Conservation (phyloP, 2,113 vertebrate species). For the Oncorhynchus nerka region DNA sequence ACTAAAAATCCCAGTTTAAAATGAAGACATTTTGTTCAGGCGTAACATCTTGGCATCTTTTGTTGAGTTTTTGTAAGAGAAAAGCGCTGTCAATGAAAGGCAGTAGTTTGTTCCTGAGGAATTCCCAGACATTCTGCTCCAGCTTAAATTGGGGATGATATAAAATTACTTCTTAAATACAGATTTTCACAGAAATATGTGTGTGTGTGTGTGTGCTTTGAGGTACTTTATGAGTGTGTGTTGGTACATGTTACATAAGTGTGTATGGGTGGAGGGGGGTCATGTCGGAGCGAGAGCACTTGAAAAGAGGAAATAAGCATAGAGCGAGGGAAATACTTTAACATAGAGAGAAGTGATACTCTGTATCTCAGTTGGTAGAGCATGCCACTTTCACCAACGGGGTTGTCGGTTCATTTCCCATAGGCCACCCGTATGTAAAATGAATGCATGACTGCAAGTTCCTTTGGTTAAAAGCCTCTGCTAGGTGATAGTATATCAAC, state of each 20-base stretch:
- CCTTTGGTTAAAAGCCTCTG: too few species aligned
- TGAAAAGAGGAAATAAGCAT: not conserved
- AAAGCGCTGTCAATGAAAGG: slow-evolving; percentile 39
- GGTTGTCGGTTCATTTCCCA: too few species aligned
- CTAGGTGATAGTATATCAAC: too few species aligned
- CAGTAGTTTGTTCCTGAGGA: slow-evolving; percentile 26
- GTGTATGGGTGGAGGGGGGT: too few species aligned
- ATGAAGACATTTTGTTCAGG: not conserved
- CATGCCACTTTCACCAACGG: too few species aligned
- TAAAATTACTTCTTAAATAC: slow-evolving; percentile 26
- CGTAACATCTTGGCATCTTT: slow-evolving; percentile 21
- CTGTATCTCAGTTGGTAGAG: too few species aligned
- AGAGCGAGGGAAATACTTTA: too few species aligned
- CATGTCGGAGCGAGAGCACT: not conserved
- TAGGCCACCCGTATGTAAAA: too few species aligned
- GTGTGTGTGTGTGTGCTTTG: not conserved
- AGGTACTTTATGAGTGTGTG: not conserved
- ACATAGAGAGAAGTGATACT: too few species aligned
- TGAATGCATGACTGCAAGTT: too few species aligned
- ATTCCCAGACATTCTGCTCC: slow-evolving; percentile 30
- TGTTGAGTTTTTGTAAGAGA: slow-evolving; percentile 35
- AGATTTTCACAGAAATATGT: not conserved
- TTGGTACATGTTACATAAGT: not conserved
- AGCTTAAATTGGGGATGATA: slow-evolving; percentile 25
- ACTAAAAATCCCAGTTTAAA: too few species aligned